These are phyloP conservation scores for Limnephilus auricula DNA, from an alignment of 2,888 invertebrate genomes.

Conservation along the genomic window DNA sequence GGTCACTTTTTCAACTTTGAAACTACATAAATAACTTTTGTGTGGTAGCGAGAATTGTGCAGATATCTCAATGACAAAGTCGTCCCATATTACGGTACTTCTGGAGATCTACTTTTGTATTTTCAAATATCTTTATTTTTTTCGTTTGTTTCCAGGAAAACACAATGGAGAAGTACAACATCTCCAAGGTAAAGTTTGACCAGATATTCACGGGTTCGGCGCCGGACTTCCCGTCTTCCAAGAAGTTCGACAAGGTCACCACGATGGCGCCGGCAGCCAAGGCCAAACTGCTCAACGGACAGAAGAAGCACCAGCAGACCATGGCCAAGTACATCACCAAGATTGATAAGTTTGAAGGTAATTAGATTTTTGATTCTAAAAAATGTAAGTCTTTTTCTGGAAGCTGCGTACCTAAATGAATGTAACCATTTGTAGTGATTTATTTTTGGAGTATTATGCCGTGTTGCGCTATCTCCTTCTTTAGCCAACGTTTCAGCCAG, in stretches of 20 bases:
- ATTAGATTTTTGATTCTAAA: slow-evolving; percentile 30
- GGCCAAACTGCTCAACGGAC: slow-evolving; percentile 71
- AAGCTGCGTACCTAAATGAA: too few species aligned
- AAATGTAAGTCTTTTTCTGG: neutral
- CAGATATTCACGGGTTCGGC: slow-evolving; percentile 89
- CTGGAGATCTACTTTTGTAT: neutral
- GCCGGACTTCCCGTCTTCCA: slow-evolving; percentile 84
- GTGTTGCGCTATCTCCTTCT: too few species aligned
- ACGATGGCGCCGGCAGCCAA: slow-evolving; percentile 69
- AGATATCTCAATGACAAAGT: neutral
- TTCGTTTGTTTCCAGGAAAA: slow-evolving; percentile 73
- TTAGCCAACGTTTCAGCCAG: too few species aligned
- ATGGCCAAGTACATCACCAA: slow-evolving; percentile 83
- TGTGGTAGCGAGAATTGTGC: neutral
- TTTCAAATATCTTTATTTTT: neutral
- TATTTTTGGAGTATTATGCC: too few species aligned
- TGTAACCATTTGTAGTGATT: too few species aligned
- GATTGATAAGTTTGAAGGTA: slow-evolving; percentile 77
- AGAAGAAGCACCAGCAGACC: slow-evolving; percentile 80
- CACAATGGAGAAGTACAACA: slow-evolving; percentile 82
- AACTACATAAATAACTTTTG: too few species aligned
- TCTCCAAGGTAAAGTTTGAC: slow-evolving; percentile 83
- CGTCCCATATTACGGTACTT: neutral
- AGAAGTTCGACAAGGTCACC: slow-evolving; percentile 76
- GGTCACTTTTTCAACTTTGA: too few species aligned